Evolutionary conservation across 1,140 invertebrate species (phyloP), one percentile per base, ranked within the genome.

Genomic region (Zaprionus tsacasi): DNA sequence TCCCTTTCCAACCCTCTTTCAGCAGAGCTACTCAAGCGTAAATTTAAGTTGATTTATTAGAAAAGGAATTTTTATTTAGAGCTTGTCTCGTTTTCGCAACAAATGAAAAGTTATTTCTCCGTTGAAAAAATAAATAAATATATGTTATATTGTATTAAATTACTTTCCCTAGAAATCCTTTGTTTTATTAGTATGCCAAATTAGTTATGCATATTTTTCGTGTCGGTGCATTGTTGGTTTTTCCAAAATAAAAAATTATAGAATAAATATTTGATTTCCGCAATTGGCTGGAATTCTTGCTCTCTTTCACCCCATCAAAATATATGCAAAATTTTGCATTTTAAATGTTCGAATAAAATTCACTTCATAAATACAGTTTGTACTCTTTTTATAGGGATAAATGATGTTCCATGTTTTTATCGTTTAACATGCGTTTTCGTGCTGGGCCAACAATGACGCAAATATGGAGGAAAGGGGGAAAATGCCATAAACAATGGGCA

Each of bases 401-500:
- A 75, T 56, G 61, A 12, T 52, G 45, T 58, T 50, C 67, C 65
- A 35, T 45, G 79, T 72, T 76, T 82, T 69, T 70, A 76, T 79
- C 65, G 73, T 87, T 86, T 76, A 73, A 58, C 64, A 76, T 81
- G 55, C 40, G 60, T 55, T 58, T 38, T 59, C 27, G 8, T 36
- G 52, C 58, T 43, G 40, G 43, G 54, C 6, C 48, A 57, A 64
- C 73, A 61, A 21, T 21, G 21, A 21, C n/a, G n/a, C n/a, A n/a
- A n/a, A n/a, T n/a, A n/a, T n/a, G n/a, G n/a, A 79, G 72, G 70
- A 76, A 87, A 77, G 63, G 55, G 59, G 55, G 57, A 54, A 71
- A 75, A 60, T 71, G 55, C 74, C 54, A 88, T 80, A 83, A 87
- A 88, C 73, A 81, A 88, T 88, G 74, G 77, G 72, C 54, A 72